Conservation (phyloP, 2,888 invertebrate species). For the Germaria angustata region DNA sequence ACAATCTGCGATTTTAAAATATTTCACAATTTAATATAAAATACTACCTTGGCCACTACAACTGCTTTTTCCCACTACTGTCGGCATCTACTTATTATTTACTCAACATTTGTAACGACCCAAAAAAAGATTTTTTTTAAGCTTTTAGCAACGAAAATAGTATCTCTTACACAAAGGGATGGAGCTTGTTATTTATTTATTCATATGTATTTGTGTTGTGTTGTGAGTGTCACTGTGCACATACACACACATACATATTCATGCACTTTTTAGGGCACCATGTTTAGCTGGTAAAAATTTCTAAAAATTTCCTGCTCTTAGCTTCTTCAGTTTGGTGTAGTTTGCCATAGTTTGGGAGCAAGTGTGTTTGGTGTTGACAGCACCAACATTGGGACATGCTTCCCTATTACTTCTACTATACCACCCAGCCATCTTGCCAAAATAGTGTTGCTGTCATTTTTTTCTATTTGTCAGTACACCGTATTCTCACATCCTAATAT, state of each 20-base stretch:
- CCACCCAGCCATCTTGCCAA: constrained; percentile 35
- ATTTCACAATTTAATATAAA: constrained; percentile 41
- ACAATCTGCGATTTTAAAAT: neutral
- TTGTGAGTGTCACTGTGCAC: neutral
- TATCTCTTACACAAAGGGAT: neutral
- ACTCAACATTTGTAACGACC: constrained; percentile 14
- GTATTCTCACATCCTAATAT: too few relatives aligned
- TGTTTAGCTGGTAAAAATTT: constrained; percentile 22
- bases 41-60: neutral
- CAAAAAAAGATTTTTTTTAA: neutral
- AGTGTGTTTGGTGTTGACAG: constrained; percentile 52
- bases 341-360: neutral
- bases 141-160: neutral
- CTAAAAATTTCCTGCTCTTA: neutral
- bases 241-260: neutral
- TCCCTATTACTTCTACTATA: constrained; percentile 14
- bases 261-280: neutral
- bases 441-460: neutral
- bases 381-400: constrained; percentile 41
- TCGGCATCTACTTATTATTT: constrained; percentile 52
- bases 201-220: constrained; percentile 10
- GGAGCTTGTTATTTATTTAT: constrained; percentile 29
- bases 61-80: neutral
- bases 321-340: neutral
- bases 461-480: neutral